Conservation (phyloP, 2,888 invertebrate species). For the Tachystola acroxantha region DNA sequence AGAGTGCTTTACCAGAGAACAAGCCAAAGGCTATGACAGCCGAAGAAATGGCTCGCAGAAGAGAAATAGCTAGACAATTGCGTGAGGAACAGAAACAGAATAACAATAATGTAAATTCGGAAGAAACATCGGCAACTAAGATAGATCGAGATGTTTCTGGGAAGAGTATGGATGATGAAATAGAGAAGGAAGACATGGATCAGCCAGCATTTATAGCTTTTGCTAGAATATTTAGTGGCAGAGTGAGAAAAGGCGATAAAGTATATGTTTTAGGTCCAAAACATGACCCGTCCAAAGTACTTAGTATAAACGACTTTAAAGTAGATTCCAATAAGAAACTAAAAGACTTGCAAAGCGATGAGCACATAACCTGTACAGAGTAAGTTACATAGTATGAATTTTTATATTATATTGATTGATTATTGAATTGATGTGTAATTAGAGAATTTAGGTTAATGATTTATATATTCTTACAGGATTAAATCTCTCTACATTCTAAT, state of each 20-base stretch:
- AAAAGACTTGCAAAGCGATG: slow-evolving; percentile 79
- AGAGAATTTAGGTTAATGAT: too few relatives aligned
- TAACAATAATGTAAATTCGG: slow-evolving; percentile 22
- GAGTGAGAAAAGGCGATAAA: slow-evolving; percentile 84
- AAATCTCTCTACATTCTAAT: slow-evolving; percentile 92
- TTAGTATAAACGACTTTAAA: slow-evolving; percentile 55
- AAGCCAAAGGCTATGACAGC: slow-evolving; percentile 86
- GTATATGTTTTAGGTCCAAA: slow-evolving; percentile 92
- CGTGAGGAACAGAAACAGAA: slow-evolving; percentile 77
- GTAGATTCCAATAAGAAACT: slow-evolving; percentile 70
- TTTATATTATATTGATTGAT: background rate
- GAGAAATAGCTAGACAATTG: slow-evolving; percentile 82
- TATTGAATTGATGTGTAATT: too few relatives aligned
- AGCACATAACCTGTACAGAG: slow-evolving; percentile 81
- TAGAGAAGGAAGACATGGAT: slow-evolving; percentile 54
- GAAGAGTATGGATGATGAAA: slow-evolving; percentile 58
- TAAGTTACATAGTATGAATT: slow-evolving; percentile 35
- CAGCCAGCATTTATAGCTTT: slow-evolving; percentile 91
- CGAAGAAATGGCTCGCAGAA: slow-evolving; percentile 83
- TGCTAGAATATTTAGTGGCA: slow-evolving; percentile 95
- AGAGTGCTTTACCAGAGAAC: slow-evolving; percentile 86
- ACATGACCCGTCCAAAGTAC: slow-evolving; percentile 85
- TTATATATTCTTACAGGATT: slow-evolving; percentile 74
- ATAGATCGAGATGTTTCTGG: slow-evolving; percentile 34
- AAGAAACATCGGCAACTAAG: slow-evolving; percentile 29